A percentile compares a stretch with the other conserved stretches of the same genome.
Conservation (phyloP, 2,888 invertebrate species). For the Nephrotoma flavescens region DNA sequence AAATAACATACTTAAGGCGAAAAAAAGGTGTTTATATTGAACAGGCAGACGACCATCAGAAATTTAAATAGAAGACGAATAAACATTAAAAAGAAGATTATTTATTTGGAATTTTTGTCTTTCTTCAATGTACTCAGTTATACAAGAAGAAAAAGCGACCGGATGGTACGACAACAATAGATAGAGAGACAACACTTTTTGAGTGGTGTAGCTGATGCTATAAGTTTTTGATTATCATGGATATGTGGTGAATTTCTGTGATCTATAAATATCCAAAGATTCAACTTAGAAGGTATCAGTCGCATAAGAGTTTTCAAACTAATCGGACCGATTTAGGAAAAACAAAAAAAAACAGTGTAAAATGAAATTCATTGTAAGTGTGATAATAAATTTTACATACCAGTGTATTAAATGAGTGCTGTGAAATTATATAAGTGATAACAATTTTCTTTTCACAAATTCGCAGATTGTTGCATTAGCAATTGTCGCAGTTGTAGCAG, state of each 20-base stretch:
- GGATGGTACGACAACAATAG: not conserved
- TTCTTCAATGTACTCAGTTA: not conserved
- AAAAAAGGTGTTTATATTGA: not conserved
- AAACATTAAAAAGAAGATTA: not conserved
- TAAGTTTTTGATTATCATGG: not conserved
- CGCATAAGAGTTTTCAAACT: not conserved
- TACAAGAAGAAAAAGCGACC: not conserved
- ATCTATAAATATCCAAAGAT: not conserved
- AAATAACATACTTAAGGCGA: not conserved
- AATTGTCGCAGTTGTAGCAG: constrained; percentile 15
- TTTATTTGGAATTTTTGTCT: not conserved
- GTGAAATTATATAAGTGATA: not conserved
- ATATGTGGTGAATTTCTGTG: not conserved
- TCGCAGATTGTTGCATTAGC: constrained; percentile 14
- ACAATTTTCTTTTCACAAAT: not conserved
- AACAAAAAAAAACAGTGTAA: not conserved
- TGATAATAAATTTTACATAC: not conserved
- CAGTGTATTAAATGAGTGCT: not conserved
- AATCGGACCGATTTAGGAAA: not conserved
- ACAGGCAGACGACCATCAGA: not conserved
- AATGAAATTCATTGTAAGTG: constrained; percentile 19
- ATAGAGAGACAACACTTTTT: not conserved
- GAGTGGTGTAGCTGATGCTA: not conserved
- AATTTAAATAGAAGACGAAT: not conserved
- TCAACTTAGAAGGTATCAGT: not conserved